Percentiles rank a stretch among this genome's conserved stretches.
Conservation (phyloP, 2,888 invertebrate genomes). For the Limenitis camilla region DNA sequence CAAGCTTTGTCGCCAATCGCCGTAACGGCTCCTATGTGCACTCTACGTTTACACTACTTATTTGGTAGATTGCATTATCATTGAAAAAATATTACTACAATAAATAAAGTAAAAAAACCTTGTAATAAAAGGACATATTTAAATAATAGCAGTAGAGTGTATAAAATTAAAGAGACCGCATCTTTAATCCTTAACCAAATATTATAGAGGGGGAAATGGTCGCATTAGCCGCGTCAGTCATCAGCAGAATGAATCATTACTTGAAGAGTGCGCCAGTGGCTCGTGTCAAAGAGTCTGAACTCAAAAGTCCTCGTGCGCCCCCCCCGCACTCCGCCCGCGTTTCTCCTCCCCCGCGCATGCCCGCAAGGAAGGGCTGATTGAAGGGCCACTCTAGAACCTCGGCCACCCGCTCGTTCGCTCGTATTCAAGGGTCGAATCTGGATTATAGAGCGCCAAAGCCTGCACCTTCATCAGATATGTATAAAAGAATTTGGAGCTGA, state of each 20-base stretch:
- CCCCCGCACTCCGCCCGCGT: slow-evolving; percentile 30
- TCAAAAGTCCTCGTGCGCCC: slow-evolving; percentile 63
- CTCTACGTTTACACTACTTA: not conserved
- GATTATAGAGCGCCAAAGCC: slow-evolving; percentile 72
- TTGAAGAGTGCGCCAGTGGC: slow-evolving; percentile 73
- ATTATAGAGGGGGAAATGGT: slow-evolving; percentile 51
- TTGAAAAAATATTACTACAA: not conserved
- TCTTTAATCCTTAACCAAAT: slow-evolving; percentile 58
- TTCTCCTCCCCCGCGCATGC: slow-evolving; percentile 41
- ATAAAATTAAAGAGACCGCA: slow-evolving; percentile 20
- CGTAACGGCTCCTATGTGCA: slow-evolving; percentile 34
- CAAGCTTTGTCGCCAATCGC: slow-evolving; percentile 38
- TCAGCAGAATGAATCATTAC: slow-evolving; percentile 75
- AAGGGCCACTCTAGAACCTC: slow-evolving; percentile 73
- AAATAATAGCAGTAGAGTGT: slow-evolving; percentile 8
- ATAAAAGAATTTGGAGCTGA: slow-evolving; percentile 61
- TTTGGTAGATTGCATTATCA: not conserved
- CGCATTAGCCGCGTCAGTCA: slow-evolving; percentile 72
- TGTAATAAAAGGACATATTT: slow-evolving; percentile 6
- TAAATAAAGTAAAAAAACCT: not conserved
- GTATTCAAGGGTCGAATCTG: slow-evolving; percentile 70
- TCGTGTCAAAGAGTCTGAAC: slow-evolving; percentile 73
- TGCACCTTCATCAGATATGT: slow-evolving; percentile 71
- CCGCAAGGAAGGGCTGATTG: slow-evolving; percentile 70
- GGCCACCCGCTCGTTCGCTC: slow-evolving; percentile 71